Conservation (phyloP, 2,888 invertebrate species). For the Ichneumoninae sp. region DNA sequence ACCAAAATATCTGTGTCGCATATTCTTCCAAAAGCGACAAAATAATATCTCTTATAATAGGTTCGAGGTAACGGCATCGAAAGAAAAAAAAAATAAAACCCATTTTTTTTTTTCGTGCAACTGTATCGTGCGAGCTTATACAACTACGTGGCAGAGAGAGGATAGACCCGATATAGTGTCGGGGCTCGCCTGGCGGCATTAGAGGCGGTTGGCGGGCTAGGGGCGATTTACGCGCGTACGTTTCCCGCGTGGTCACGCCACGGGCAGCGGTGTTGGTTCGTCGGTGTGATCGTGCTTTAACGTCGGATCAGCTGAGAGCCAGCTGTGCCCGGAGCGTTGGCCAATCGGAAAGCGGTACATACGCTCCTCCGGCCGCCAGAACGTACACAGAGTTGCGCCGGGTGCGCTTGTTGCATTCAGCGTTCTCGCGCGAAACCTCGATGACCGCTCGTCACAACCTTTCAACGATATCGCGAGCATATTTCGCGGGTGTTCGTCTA, state of each 20-base stretch:
- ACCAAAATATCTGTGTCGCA: no score
- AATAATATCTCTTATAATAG: background rate
- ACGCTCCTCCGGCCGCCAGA: slow-evolving; percentile 63
- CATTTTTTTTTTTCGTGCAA: background rate
- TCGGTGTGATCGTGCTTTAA: slow-evolving; percentile 44
- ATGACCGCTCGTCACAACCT: slow-evolving; percentile 21
- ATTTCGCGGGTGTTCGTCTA: background rate
- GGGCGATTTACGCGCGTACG: slow-evolving; percentile 80
- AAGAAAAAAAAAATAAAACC: background rate
- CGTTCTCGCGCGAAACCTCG: slow-evolving; percentile 78
- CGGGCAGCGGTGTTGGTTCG: slow-evolving; percentile 15
- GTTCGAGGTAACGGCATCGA: background rate
- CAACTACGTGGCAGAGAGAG: slow-evolving; percentile 56
- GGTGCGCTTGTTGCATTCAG: slow-evolving; percentile 70
- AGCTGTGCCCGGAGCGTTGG: slow-evolving; percentile 78
- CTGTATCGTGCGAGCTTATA: slow-evolving; percentile 20
- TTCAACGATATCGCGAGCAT: slow-evolving; percentile 5
- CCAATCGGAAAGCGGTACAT: slow-evolving; percentile 75
- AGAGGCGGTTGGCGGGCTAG: slow-evolving; percentile 68
- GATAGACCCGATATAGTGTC: slow-evolving; percentile 41
- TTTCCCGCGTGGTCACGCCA: slow-evolving; percentile 79
- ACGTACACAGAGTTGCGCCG: slow-evolving; percentile 69
- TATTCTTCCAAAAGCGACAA: no score
- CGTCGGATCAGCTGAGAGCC: slow-evolving; percentile 83
- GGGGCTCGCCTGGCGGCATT: slow-evolving; percentile 24